Percentiles rank a stretch among this genome's conserved stretches.
These are phyloP conservation scores for Aporrectodea caliginosa DNA, from an alignment of 1,140 invertebrate species.

Conservation along the genomic window DNA sequence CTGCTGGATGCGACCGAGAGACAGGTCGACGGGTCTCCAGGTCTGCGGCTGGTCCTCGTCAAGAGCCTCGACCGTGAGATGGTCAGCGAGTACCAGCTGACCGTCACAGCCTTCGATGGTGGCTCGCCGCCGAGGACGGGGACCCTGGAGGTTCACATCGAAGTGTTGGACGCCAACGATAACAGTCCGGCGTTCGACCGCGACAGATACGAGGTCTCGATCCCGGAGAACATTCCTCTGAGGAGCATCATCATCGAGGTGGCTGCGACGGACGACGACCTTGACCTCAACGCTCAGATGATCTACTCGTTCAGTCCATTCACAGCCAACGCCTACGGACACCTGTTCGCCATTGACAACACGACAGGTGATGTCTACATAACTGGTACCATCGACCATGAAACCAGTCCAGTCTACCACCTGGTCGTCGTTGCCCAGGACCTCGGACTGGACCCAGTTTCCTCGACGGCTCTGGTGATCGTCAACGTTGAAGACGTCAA, in stretches of 20 bases:
- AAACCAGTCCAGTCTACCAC: conserved; percentile 13
- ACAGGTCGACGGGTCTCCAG: conserved; percentile 7
- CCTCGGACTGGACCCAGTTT: conserved; percentile 18
- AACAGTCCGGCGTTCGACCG: conserved; percentile 80
- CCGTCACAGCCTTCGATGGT: conserved; percentile 8
- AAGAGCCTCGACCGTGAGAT: conserved; percentile 26
- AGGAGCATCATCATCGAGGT: conserved; percentile 18
- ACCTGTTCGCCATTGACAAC: conserved; percentile 26
- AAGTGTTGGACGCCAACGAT: conserved; percentile 81
- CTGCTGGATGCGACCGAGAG: neutral
- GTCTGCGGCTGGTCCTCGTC: conserved; percentile 27
- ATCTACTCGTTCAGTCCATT: conserved; percentile 15
- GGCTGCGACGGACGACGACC: conserved; percentile 42
- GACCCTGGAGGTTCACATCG: neutral
- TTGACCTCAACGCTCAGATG: conserved; percentile 14
- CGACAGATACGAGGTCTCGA: conserved; percentile 62
- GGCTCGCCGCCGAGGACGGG: neutral
- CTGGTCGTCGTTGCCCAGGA: conserved; percentile 26
- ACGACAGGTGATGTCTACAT: conserved; percentile 23
- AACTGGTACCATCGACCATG: conserved; percentile 22
- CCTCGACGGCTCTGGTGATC: conserved; percentile 16
- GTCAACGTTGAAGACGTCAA: conserved; percentile 72
- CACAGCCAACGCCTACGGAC: conserved; percentile 18
- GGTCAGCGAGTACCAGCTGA: conserved; percentile 9
- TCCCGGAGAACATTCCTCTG: conserved; percentile 39